phyloP scores from a whole-genome alignment of 2,113 vertebrate genomes.

The Pitta sordida region DNA sequence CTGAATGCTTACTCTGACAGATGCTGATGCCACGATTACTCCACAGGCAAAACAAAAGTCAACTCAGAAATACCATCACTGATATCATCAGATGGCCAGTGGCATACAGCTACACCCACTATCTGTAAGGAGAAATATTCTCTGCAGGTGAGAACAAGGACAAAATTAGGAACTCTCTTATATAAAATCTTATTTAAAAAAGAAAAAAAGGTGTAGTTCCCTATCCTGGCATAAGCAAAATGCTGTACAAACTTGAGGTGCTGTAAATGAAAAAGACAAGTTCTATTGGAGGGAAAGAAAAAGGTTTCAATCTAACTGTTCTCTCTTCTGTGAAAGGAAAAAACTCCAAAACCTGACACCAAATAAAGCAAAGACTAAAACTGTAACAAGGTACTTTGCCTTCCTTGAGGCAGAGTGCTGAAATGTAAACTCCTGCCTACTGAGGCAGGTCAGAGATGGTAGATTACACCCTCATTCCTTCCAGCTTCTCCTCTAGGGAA shows the following conservation, averaged over 20 bases:
- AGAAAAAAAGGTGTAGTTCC: not conserved
- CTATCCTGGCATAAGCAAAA: not conserved
- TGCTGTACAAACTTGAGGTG: not conserved
- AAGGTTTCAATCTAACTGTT: not conserved
- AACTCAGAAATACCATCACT: not conserved
- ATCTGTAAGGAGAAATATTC: not conserved
- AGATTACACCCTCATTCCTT: not conserved
- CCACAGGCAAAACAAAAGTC: not conserved
- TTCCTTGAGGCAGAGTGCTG: not conserved
- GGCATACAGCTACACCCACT: not conserved
- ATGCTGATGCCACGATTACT: not conserved
- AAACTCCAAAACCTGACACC: not conserved
- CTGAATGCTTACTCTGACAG: not conserved
- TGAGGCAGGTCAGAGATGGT: conserved; percentile 2
- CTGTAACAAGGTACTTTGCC: not conserved
- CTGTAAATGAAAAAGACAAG: not conserved
- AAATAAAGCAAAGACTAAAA: not conserved
- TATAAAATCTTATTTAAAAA: not conserved
- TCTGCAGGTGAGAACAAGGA: not conserved
- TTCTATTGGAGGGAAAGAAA: not conserved
- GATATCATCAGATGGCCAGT: not conserved
- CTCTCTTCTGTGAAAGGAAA: not conserved
- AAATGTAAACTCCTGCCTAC: not conserved
- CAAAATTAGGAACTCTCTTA: not conserved
- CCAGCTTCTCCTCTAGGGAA: conserved; percentile 22